Conservation (phyloP, 2,888 invertebrate species). For the Acronicta leporina region DNA sequence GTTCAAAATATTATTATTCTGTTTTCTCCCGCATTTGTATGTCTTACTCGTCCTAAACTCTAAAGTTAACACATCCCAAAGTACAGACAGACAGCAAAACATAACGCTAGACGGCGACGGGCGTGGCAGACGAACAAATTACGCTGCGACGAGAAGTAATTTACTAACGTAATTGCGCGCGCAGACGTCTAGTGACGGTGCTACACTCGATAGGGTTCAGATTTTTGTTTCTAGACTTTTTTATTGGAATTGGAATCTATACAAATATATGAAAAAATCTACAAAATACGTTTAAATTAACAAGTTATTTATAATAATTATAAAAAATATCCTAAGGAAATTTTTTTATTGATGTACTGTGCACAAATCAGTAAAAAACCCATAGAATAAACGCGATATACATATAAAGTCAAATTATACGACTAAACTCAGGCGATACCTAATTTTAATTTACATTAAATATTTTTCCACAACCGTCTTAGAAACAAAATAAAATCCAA, state of each 20-base stretch:
- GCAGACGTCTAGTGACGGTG: conserved; percentile 51
- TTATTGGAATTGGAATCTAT: neutral
- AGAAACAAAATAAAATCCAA: conserved; percentile 27
- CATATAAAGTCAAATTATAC: too few species aligned
- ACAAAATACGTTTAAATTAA: too few species aligned
- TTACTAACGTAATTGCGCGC: conserved; percentile 77
- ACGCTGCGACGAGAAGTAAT: conserved; percentile 73
- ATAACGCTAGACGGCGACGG: conserved; percentile 53
- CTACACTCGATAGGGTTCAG: conserved; percentile 26
- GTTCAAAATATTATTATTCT: neutral
- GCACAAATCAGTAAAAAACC: too few species aligned
- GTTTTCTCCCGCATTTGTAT: neutral
- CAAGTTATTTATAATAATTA: too few species aligned
- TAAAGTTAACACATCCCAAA: conserved; percentile 21
- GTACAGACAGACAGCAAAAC: conserved; percentile 62
- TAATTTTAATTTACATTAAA: neutral
- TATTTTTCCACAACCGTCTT: neutral
- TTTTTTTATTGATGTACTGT: too few species aligned
- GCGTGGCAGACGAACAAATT: conserved; percentile 72
- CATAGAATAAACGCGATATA: too few species aligned
- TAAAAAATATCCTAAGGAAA: too few species aligned
- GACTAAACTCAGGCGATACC: neutral
- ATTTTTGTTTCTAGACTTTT: conserved; percentile 24
- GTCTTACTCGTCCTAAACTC: neutral
- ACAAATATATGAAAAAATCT: too few species aligned